Evolutionary conservation across 2,113 vertebrate genomes (phyloP), one percentile per base, ranked within the genome.

Genomic region (Lucifuga dentata): DNA sequence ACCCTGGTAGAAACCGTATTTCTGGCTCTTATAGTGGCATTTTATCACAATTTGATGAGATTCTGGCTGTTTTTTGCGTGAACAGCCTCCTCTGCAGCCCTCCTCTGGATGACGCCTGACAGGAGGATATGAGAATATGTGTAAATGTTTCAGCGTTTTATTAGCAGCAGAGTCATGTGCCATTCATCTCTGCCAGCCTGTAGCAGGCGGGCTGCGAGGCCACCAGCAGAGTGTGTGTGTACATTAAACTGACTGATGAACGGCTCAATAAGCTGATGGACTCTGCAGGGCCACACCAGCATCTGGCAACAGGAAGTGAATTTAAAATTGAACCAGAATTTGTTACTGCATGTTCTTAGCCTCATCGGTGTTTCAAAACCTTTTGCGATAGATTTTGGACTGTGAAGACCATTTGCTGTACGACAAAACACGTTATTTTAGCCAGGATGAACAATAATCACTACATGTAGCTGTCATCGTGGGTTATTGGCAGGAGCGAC

Each of bases 211-310:
- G n/a, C 68, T 61, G 78, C 65, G 43, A 8, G 17, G 12, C 58
- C 39, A n/a, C n/a, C n/a, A n/a, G n/a, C n/a, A n/a, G 32, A 36
- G 52, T 39, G 58, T 49, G 38, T 55, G 59, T 61, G 59, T 53
- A 35, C 83, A 59, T 86, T 85, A 86, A 74, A 59, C 53, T 85
- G 78, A 87, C 80, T 86, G 76, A 88, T 84, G 80, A 85, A 73
- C 71, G 68, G 43, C 83, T 88, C 81, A 90, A 88, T 88, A 84
- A 66, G 80, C 76, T 88, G 86, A 91, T 90, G 80, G 81, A 60
- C 67, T 81, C 67, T 53, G 68, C 69, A 48, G 80, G 56, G 45
- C 29, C 55, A 46, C 39, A 68, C 56, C 49, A 70, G 59, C 81
- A 71, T 65, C 45, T 50, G 23, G 68, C 40, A 60, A 76, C 50